A percentile compares a stretch with the other conserved stretches of the same genome.
Conservation (phyloP, 2,113 vertebrate genomes). For the Sapayoa aenigma region DNA sequence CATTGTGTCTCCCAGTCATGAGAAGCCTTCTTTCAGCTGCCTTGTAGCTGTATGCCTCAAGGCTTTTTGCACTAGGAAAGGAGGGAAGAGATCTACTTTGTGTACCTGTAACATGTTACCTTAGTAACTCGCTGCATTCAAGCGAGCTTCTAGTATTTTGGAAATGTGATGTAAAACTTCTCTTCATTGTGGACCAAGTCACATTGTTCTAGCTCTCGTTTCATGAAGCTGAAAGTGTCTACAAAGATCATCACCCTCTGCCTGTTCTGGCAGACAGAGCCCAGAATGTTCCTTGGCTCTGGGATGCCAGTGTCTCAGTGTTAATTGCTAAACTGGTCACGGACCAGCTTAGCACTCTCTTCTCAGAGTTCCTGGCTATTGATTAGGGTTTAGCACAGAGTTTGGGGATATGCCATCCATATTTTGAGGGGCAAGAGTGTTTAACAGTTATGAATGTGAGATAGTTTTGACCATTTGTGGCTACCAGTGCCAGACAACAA, state of each 20-base stretch:
- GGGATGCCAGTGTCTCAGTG: background rate
- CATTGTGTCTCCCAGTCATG: background rate
- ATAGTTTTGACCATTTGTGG: background rate
- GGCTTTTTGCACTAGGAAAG: background rate
- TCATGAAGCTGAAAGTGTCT: background rate
- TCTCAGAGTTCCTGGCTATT: background rate
- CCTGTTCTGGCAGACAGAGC: background rate
- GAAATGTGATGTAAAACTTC: background rate
- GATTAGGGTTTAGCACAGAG: background rate
- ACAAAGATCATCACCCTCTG: background rate
- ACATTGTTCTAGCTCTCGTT: background rate
- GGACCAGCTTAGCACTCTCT: background rate
- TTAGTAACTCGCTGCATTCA: background rate
- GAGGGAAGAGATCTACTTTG: background rate
- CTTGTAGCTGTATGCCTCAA: background rate
- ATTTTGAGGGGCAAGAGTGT: background rate
- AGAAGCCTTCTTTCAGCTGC: background rate
- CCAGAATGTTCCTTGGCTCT: background rate
- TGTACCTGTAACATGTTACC: background rate
- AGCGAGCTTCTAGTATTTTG: background rate
- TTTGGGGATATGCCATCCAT: background rate
- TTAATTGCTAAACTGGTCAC: background rate
- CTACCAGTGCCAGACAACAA: background rate
- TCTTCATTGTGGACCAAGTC: background rate
- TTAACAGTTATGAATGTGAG: background rate